Evolutionary conservation across 1,140 invertebrate species (phyloP).

Genomic region (Atta texana): DNA sequence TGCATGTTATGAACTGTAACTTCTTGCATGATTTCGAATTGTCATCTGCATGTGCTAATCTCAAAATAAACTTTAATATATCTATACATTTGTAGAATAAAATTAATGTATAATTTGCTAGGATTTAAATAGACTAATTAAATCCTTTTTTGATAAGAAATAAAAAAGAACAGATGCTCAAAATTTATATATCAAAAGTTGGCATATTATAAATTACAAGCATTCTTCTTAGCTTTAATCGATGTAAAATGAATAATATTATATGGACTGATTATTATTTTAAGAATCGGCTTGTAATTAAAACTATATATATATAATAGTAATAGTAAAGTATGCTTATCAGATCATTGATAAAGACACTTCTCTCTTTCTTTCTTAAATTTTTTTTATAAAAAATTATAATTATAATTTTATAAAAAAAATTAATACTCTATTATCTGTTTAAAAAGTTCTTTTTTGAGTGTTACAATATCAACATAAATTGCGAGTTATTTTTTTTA

Average conservation of each 20-base stretch:
- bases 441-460: not conserved
- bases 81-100: not conserved
- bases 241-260: not conserved
- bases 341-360: not conserved
- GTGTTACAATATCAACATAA: not conserved
- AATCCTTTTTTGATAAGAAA: not conserved
- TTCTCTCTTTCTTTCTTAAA: not conserved
- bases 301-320: not conserved
- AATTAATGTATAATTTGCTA: not conserved
- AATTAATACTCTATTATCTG: not conserved
- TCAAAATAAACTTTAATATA: constrained; percentile 14
- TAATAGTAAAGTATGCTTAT: not conserved
- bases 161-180: not conserved
- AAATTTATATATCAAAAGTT: not conserved
- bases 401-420: not conserved
- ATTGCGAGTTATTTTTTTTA: not conserved
- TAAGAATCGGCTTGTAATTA: not conserved
- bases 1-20: not conserved
- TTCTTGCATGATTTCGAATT: not conserved
- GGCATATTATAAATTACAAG: not conserved
- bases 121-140: not conserved
- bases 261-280: not conserved
- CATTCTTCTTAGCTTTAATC: not conserved
- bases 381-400: not conserved
- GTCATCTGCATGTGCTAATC: constrained; percentile 19